Base-by-base conservation (phyloP, 2,888 invertebrate genomes). In the Arctia plantaginis region DNA sequence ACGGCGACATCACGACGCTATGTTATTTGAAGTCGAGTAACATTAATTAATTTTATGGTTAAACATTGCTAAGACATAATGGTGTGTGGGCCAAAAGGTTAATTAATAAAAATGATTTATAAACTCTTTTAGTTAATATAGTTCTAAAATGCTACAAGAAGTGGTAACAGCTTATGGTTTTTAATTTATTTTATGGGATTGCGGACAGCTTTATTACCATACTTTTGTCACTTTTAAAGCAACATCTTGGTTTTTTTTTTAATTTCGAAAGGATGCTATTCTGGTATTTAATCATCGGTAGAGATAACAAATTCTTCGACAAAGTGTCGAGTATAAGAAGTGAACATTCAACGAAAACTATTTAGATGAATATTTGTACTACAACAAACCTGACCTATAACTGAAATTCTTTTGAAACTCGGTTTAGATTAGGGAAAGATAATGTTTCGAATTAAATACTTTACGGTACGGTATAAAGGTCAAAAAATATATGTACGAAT, bases 21-120 rank as follows among this genome's bases (percentile, higher is more conserved):
- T 51, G 39, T 69, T 71, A 82, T 74, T 76, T 71, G 70, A 73
- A 67, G 6, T 39, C 30, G 20, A 59, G 71, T 73, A 67, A 69
- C 77, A 76, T 76, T 84, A 80, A 82, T 82, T 80, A 78, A 39
- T 84, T 74, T 82, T 73, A 82, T 82, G 78, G 82, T 71, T 23
- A 73, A 80, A 76, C 74, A 70, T 82, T 84, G 82, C 76, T 71
- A 82, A 75, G 76, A 84, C 77, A 71, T 66, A 84, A 76, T 62
- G 69, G n/a, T 35, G 73, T 65, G 73, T 75, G 73, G 71, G 69
- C 66, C 71, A 67, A 33, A 41, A 77, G 80, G 85, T 82, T 76
- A 76, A 82, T 78, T 75, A 47, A 69, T 73, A 18, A 13, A 41
- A 47, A 71, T 77, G 76, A 80, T 82, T 76, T 82, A 80, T 65